phyloP scores from a whole-genome alignment of 2,888 invertebrate species.

The Malthinus flaveolus region DNA sequence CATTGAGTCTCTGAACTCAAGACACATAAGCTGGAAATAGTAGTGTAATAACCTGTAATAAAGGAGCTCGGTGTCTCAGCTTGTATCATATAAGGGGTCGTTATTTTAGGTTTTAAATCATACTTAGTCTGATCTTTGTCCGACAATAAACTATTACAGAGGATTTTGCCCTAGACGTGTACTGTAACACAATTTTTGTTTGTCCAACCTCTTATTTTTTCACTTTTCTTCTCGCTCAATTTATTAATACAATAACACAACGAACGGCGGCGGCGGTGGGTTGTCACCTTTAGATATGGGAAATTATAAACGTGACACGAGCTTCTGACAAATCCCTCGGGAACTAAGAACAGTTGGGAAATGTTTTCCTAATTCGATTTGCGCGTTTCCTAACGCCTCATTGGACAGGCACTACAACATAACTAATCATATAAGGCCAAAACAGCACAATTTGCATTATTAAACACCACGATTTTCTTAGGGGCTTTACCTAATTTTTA shows the following conservation, averaged over 20 bases:
- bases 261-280: conserved; percentile 19
- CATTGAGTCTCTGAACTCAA: conserved; percentile 35
- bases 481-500: no score
- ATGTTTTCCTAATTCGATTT: conserved; percentile 48
- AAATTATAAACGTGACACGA: conserved; percentile 45
- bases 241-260: conserved; percentile 11
- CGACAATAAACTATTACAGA: conserved; percentile 40
- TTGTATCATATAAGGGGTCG: conserved; percentile 43
- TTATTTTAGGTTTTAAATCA: conserved; percentile 45
- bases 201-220: conserved; percentile 5
- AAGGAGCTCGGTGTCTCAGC: conserved; percentile 46
- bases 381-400: conserved; percentile 45
- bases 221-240: neutral
- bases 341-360: conserved; percentile 42
- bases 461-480: neutral
- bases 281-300: conserved; percentile 18
- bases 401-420: conserved; percentile 43
- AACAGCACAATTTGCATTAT: conserved; percentile 28
- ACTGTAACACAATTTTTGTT: conserved; percentile 32
- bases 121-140: conserved; percentile 44
- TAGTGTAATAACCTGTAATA: conserved; percentile 54
- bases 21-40: conserved; percentile 53
- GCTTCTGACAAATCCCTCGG: conserved; percentile 42
- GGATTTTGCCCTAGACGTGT: conserved; percentile 33
- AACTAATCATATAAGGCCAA: conserved; percentile 43